These are phyloP conservation scores for Myzus persicae DNA, from an alignment of 1,140 invertebrate species.

Conservation along the genomic window DNA sequence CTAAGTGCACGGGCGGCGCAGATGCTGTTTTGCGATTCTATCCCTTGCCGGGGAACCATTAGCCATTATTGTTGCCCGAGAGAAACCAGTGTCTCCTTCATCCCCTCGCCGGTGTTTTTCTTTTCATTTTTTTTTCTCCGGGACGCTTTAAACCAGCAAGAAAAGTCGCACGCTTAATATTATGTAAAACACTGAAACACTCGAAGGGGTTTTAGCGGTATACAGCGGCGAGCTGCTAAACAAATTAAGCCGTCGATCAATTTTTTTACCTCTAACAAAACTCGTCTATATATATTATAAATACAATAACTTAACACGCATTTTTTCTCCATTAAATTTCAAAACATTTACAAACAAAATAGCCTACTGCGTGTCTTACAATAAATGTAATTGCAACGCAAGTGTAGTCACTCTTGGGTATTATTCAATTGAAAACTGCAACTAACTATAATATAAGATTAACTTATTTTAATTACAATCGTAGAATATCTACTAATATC, in stretches of 20 bases:
- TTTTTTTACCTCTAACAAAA: not conserved
- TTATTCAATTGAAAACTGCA: not conserved
- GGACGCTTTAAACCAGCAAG: slow-evolving; percentile 9
- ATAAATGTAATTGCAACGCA: not conserved
- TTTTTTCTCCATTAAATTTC: not conserved
- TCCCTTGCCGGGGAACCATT: slow-evolving; percentile 37
- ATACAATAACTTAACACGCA: not conserved
- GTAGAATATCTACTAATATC: not conserved
- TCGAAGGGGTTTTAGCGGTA: not conserved
- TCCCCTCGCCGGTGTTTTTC: not conserved
- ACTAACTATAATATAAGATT: not conserved
- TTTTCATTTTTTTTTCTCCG: not conserved
- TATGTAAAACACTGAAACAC: slow-evolving; percentile 38
- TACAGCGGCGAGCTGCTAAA: not conserved
- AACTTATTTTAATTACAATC: not conserved
- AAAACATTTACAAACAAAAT: not conserved
- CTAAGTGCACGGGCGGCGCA: slow-evolving; percentile 50
- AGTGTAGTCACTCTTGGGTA: not conserved
- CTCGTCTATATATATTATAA: not conserved
- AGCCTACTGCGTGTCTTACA: not conserved
- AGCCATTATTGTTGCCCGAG: slow-evolving; percentile 52
- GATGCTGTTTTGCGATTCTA: slow-evolving; percentile 49
- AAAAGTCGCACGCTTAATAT: slow-evolving; percentile 18
- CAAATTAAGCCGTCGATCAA: not conserved
- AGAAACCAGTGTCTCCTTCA: not conserved